Evolutionary conservation across 2,888 invertebrate species (phyloP), one percentile per base, ranked within the genome.

Genomic region (Catocala nupta): DNA sequence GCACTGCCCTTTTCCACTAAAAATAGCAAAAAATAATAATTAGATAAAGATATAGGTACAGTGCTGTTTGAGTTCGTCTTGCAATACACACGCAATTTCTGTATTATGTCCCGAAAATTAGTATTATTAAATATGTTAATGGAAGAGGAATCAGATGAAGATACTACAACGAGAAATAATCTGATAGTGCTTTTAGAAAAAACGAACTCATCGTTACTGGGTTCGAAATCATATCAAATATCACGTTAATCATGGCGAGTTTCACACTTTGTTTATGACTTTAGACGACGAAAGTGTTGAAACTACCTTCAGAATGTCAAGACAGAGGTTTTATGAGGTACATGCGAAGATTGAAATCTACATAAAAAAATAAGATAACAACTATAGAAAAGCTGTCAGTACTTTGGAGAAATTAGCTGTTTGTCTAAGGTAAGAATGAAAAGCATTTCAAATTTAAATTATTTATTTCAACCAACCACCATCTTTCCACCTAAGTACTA

Each of bases 51-150:
- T 52, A 52, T 36, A 51, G 12, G 16, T 16, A 16, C 16, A 52
- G 42, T 52, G 52, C 42, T 52, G 42, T 52, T 52, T 50, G 52
- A 42, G 42, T 42, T 52, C 52, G 52, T 52, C 52, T 52, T 52
- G 42, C 55, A 55, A 55, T 55, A 55, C 55, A 55, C 55, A 55
- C 47, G 55, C 47, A 48, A 55, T 55, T 55, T 55, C 55, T 55
- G 55, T 48, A 55, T 55, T 48, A 36, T 55, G 36, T 55, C 55
- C 55, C 39, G 47, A 13, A 39, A 55, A 48, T 55, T 55, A 47
- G 34, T 55, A 55, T 55, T 55, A 55, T 55, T 55, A 45, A 55
- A 55, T 55, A 55, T 55, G 33, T 45, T 52, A 52, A 52, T 52
- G 52, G 52, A 55, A 55, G 55, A 47, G 55, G 55, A 55, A 55